phyloP scores from a whole-genome alignment of 2,113 vertebrate species.

The Butorides virescens region DNA sequence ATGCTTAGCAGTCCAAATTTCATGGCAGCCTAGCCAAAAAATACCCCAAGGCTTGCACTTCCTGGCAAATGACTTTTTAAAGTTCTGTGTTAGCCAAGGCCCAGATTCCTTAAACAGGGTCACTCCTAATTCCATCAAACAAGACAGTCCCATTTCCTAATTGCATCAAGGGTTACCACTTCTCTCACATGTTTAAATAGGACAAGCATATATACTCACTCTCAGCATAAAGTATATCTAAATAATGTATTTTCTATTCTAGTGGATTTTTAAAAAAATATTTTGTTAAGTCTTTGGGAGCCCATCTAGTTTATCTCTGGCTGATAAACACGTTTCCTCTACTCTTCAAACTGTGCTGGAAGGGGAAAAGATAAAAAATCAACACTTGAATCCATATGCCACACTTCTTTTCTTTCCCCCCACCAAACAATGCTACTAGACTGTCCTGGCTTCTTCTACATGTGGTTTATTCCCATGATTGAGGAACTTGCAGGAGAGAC shows the following conservation, averaged over 20 bases:
- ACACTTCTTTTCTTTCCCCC: conserved; percentile 63
- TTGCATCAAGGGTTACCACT: conserved; percentile 73
- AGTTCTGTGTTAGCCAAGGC: conserved; percentile 28
- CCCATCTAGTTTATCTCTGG: conserved; percentile 74
- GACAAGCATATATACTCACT: conserved; percentile 82
- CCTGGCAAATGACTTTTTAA: conserved; percentile 36
- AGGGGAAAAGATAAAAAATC: conserved; percentile 69
- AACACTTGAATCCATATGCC: conserved; percentile 60
- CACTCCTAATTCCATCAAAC: conserved; percentile 54
- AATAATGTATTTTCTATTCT: conserved; percentile 83
- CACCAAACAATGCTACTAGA: conserved; percentile 53
- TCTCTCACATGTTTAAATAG: conserved; percentile 79
- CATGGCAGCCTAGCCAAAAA: conserved; percentile 31
- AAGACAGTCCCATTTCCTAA: conserved; percentile 69
- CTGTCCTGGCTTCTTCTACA: conserved; percentile 41
- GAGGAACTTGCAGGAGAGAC: conserved; percentile 64
- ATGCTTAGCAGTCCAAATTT: conserved; percentile 34
- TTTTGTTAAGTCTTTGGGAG: conserved; percentile 83
- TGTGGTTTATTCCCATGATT: conserved; percentile 15
- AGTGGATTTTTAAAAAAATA: conserved; percentile 82
- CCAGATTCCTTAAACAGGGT: conserved; percentile 52
- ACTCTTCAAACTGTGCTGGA: conserved; percentile 66
- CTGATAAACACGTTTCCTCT: conserved; percentile 74
- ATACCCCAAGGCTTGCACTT: conserved; percentile 64
- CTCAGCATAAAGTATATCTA: conserved; percentile 84